Evolutionary conservation across 2,888 invertebrate species (phyloP), one percentile per base, ranked within the genome.

Genomic region (Stratiomys singularior): DNA sequence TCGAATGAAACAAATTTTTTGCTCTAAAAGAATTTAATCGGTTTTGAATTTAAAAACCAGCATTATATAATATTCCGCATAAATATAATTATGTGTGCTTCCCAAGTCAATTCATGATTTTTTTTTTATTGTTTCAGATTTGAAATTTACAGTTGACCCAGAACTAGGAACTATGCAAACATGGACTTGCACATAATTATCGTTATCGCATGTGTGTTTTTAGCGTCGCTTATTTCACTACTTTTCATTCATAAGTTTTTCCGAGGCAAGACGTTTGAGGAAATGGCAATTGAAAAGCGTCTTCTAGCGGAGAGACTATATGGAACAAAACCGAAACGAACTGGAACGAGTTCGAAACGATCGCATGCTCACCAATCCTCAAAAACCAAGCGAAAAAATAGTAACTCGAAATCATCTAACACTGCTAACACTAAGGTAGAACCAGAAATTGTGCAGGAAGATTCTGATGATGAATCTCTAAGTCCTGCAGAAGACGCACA

Each of bases 401-500:
- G 81, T 25, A 79, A 81, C 47, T 58, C 80, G 7, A 82, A 84
- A 37, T 69, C 78, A 15, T 71, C 80, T 15, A n/a, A 13, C 7
- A 25, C 3, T 21, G 81, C 87, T 77, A 80, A 85, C 1, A 85
- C 86, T 79, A 87, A 87, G 80, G 83, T 83, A 77, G 86, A 87
- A 76, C 79, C 84, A 0, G 80, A 83, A 56, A 63, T 82, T 23
- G 80, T 84, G 0, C 84, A 84, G 44, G 84, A 83, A n/a, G 77
- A 67, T 9, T 44, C 76, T 1, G 28, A 78, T 28, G 60, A 89
- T 80, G 86, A 89, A 78, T 82, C 88, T 71, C 84, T 88, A 69
- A 95, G 95, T 90, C 92, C 93, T 87, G 94, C 95, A 88, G 93
- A 94, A 84, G 89, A 91, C 84, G 92, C 21, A 7, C 11, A 11